Conservation (phyloP, 1,140 invertebrate genomes). For the Lethrus apterus region DNA sequence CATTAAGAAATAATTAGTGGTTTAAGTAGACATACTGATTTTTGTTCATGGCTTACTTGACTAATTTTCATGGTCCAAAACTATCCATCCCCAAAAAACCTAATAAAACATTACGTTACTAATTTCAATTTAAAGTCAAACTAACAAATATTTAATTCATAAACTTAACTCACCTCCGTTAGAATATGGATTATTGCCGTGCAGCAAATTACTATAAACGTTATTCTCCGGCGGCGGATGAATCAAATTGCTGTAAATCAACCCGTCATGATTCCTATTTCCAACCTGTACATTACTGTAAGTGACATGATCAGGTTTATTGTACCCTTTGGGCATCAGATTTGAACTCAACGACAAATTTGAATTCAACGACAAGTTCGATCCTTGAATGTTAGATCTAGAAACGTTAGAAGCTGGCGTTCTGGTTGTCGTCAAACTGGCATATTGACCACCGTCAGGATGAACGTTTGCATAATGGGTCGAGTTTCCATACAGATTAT, state of each 20-base stretch:
- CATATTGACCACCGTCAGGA: slow-evolving; percentile 20
- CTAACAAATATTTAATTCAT: too few relatives aligned
- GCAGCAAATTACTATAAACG: slow-evolving; percentile 47
- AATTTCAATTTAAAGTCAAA: too few relatives aligned
- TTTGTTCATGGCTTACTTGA: too few relatives aligned
- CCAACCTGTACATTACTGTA: slow-evolving; percentile 37
- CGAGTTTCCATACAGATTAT: slow-evolving; percentile 6
- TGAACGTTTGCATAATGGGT: slow-evolving; percentile 6
- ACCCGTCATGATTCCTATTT: slow-evolving; percentile 42
- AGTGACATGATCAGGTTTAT: slow-evolving; percentile 43
- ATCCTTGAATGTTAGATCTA: slow-evolving; percentile 22
- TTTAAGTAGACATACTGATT: too few relatives aligned
- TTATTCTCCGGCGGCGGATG: slow-evolving; percentile 42
- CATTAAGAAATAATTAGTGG: too few relatives aligned
- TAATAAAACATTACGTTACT: too few relatives aligned
- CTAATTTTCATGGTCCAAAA: too few relatives aligned
- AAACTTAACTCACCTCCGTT: slow-evolving; percentile 40
- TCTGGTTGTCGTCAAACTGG: slow-evolving; percentile 32
- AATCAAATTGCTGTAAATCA: slow-evolving; percentile 49
- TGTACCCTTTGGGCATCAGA: slow-evolving; percentile 31
- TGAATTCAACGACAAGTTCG: neutral
- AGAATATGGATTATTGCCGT: slow-evolving; percentile 41
- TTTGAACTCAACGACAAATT: slow-evolving; percentile 35
- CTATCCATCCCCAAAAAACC: too few relatives aligned
- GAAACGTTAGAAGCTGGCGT: neutral